A percentile compares a stretch with the other conserved stretches of the same genome.
These are phyloP conservation scores for Muricea muricata DNA, from an alignment of 92 coral and sea anemone species.

Conservation along the genomic window DNA sequence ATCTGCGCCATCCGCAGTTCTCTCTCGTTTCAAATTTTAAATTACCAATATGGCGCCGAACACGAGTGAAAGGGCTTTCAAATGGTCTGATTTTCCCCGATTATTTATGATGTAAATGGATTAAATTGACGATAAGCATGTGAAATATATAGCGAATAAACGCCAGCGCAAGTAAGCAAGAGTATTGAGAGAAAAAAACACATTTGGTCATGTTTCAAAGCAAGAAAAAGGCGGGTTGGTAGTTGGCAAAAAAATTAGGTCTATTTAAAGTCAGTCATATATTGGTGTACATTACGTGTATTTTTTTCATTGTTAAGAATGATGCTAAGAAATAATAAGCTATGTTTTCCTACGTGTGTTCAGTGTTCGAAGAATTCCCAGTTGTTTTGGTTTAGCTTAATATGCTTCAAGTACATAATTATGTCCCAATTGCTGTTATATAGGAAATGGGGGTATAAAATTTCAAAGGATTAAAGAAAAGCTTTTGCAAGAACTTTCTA, in stretches of 20 bases:
- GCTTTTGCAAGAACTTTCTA: constrained; percentile 78
- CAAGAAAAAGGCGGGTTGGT: constrained; percentile 56
- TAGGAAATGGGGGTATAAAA: constrained; percentile 67
- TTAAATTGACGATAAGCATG: not conserved
- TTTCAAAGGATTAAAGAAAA: constrained; percentile 72
- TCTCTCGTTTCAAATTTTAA: too few relatives aligned
- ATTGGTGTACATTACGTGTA: too few relatives aligned
- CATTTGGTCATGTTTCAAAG: constrained; percentile 65
- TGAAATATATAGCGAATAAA: not conserved
- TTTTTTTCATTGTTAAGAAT: too few relatives aligned
- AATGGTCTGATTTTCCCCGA: not conserved
- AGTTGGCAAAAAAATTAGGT: not conserved
- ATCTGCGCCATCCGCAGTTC: too few relatives aligned
- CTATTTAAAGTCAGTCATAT: too few relatives aligned
- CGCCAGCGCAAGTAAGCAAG: not conserved
- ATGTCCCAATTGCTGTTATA: too few relatives aligned
- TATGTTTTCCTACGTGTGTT: too few relatives aligned
- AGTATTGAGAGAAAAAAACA: not conserved
- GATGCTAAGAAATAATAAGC: too few relatives aligned
- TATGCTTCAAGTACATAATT: too few relatives aligned
- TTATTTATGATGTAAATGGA: not conserved
- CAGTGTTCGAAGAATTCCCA: too few relatives aligned
- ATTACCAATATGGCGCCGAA: not conserved
- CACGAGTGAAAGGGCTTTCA: too few relatives aligned
- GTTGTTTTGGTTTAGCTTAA: too few relatives aligned